Evolutionary conservation across 1,140 invertebrate species (phyloP).

Genomic region (Nebria ingens): DNA sequence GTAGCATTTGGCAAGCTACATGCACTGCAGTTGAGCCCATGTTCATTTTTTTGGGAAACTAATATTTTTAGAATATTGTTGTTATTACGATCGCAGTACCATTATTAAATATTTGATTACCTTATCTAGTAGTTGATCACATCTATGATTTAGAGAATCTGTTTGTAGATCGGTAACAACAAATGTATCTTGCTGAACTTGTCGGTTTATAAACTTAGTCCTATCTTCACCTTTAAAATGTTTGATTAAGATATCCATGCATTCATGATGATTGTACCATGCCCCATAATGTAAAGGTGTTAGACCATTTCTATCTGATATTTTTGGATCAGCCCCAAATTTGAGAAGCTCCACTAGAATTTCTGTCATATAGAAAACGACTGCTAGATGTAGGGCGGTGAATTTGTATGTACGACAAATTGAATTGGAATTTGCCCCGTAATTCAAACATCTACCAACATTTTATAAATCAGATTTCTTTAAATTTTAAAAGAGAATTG

Average conservation of each 20-base stretch:
- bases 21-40: not conserved
- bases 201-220: not conserved
- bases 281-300: slow-evolving; percentile 61
- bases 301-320: slow-evolving; percentile 35
- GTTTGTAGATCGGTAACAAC: not conserved
- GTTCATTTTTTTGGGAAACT: not conserved
- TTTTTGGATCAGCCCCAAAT: slow-evolving; percentile 30
- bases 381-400: slow-evolving; percentile 36
- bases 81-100: no score
- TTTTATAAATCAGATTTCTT: no score
- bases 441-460: no score
- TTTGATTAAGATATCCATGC: slow-evolving; percentile 49
- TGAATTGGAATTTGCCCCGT: slow-evolving; percentile 37
- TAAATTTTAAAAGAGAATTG: no score
- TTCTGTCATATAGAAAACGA: slow-evolving; percentile 30
- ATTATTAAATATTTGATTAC: not conserved
- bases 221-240: not conserved
- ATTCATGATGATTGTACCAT: slow-evolving; percentile 48
- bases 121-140: not conserved
- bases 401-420: slow-evolving; percentile 35
- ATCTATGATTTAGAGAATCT: not conserved
- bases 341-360: slow-evolving; percentile 33
- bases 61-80: not conserved
- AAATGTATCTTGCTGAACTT: slow-evolving; percentile 34
- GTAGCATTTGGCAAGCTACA: not conserved